Conservation (phyloP, 2,113 vertebrate species). For the Mesembrinibis cayennensis region DNA sequence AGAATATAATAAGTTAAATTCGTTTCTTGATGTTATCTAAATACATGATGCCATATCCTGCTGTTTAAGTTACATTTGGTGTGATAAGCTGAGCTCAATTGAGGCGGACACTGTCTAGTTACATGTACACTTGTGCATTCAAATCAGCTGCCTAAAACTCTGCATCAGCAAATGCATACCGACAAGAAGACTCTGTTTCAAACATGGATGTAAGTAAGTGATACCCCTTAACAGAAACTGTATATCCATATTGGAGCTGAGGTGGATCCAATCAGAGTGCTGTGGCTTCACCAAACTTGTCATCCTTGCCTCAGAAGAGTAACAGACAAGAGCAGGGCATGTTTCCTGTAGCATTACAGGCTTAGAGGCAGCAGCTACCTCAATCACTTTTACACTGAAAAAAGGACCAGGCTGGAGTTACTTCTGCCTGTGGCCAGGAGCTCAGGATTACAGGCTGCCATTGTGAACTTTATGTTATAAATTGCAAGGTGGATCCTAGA, state of each 20-base stretch:
- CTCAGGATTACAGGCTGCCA: background rate
- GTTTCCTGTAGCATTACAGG: background rate
- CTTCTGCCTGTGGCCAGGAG: background rate
- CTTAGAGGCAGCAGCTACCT: background rate
- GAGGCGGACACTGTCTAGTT: background rate
- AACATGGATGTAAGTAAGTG: background rate
- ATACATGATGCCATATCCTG: background rate
- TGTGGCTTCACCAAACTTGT: background rate
- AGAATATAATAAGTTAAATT: conserved; percentile 41
- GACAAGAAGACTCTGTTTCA: background rate
- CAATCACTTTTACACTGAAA: background rate
- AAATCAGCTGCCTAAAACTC: background rate
- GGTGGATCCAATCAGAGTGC: background rate
- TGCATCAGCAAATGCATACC: background rate
- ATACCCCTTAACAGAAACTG: background rate
- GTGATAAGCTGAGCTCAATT: background rate
- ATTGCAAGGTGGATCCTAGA: background rate
- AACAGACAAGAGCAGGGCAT: background rate
- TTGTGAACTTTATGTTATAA: background rate
- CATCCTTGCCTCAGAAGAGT: background rate
- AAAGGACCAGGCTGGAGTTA: background rate
- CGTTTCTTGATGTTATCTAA: background rate
- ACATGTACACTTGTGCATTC: background rate
- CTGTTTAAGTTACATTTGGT: background rate
- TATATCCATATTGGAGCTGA: background rate